These are phyloP conservation scores for Ectropis crepuscularia DNA, from an alignment of 2,888 invertebrate species.

Conservation along the genomic window DNA sequence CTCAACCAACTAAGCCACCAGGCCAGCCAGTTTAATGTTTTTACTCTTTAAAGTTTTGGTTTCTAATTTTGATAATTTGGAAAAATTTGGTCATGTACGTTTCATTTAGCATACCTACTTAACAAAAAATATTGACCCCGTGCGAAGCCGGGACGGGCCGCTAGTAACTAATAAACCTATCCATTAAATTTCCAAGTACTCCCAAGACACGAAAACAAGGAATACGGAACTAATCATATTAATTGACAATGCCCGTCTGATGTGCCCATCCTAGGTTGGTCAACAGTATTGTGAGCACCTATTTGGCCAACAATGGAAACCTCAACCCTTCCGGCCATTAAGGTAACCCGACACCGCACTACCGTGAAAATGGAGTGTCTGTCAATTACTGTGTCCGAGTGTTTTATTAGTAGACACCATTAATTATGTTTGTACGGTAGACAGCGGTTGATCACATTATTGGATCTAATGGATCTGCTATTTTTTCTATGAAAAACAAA, in stretches of 20 bases:
- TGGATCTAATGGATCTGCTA: background rate
- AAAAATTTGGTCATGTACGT: too few species aligned
- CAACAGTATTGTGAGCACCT: conserved; percentile 3
- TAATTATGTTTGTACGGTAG: background rate
- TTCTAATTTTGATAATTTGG: too few species aligned
- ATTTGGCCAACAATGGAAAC: conserved; percentile 14
- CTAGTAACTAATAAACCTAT: too few species aligned
- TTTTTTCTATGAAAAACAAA: background rate
- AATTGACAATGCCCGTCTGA: conserved; percentile 1
- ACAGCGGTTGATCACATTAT: too few species aligned
- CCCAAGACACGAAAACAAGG: background rate
- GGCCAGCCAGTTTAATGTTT: too few species aligned
- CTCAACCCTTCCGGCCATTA: conserved; percentile 20
- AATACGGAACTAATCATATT: conserved; percentile 6
- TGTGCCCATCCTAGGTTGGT: conserved; percentile 1
- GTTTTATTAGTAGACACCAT: conserved; percentile 2
- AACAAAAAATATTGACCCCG: too few species aligned
- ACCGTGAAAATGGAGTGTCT: conserved; percentile 13
- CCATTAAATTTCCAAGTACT: too few species aligned
- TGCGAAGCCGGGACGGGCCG: too few species aligned
- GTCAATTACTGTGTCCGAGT: conserved; percentile 20
- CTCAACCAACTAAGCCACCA: too few species aligned
- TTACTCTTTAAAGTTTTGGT: too few species aligned
- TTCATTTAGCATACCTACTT: too few species aligned
- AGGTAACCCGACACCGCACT: conserved; percentile 9